These are phyloP conservation scores for Sebastes steindachneri DNA, from an alignment of 2,797 vertebrate species.

Conservation along the genomic window DNA sequence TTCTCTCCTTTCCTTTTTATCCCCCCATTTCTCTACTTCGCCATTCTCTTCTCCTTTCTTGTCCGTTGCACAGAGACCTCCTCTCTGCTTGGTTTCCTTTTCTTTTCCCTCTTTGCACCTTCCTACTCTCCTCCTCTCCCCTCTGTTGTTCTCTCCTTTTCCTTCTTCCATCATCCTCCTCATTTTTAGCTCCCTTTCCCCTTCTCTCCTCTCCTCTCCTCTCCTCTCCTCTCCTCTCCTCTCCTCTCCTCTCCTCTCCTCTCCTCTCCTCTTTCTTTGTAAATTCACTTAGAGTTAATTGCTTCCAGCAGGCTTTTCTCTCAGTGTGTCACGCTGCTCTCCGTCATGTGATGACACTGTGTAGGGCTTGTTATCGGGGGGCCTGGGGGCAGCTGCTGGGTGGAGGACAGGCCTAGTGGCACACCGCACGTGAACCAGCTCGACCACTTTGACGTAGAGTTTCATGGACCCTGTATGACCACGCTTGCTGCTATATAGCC, in stretches of 20 bases:
- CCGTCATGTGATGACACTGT: conserved; percentile 83
- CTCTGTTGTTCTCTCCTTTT: neutral
- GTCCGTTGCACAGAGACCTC: neutral
- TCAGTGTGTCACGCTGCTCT: conserved; percentile 78
- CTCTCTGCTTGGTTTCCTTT: neutral
- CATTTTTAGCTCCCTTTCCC: neutral
- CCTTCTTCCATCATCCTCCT: neutral
- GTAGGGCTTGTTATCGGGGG: conserved; percentile 59
- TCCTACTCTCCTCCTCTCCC: neutral
- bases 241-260: neutral
- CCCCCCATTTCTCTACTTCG: neutral
- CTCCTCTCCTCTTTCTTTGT: conserved; percentile 30
- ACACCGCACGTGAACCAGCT: conserved; percentile 24
- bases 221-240: neutral
- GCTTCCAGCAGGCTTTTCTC: conserved; percentile 79
- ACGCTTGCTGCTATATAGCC: conserved; percentile 40
- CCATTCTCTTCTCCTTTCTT: too few relatives aligned
- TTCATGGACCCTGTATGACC: conserved; percentile 9
- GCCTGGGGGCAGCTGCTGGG: conserved; percentile 20
- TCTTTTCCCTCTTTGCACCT: too few relatives aligned
- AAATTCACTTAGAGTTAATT: conserved; percentile 85
- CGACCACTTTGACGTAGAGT: neutral
- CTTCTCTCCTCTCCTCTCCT: neutral
- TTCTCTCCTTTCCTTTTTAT: neutral
- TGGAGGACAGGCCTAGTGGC: conserved; percentile 11